These are phyloP conservation scores for Papilio xuthus DNA, from an alignment of 1,140 invertebrate species.

Conservation along the genomic window DNA sequence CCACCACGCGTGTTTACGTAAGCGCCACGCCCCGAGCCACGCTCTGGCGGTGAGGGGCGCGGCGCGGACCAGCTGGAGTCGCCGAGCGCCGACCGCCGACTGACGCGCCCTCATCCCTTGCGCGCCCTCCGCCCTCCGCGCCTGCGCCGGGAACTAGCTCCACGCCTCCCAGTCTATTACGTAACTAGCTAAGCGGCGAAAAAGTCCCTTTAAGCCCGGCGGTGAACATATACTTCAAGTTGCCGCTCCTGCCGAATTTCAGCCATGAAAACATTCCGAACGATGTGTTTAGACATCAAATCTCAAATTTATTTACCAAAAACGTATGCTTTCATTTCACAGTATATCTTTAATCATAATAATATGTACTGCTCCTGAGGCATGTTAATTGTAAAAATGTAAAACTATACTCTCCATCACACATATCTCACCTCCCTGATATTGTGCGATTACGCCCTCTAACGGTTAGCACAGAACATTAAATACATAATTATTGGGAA, in stretches of 20 bases:
- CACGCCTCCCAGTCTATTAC: slow-evolving; percentile 70
- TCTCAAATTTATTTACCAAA: not conserved
- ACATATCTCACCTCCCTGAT: too few relatives aligned
- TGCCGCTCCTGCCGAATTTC: slow-evolving; percentile 12
- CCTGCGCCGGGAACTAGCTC: slow-evolving; percentile 59
- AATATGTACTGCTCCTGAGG: too few relatives aligned
- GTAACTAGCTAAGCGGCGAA: slow-evolving; percentile 67
- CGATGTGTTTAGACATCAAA: not conserved
- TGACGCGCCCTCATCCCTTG: slow-evolving; percentile 66
- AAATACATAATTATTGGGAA: too few relatives aligned
- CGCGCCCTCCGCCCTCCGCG: slow-evolving; percentile 50
- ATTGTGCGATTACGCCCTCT: too few relatives aligned
- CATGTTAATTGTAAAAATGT: too few relatives aligned
- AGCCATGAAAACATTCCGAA: slow-evolving; percentile 8
- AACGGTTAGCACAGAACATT: too few relatives aligned
- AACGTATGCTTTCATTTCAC: not conserved
- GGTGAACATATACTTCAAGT: slow-evolving; percentile 26
- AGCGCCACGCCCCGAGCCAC: slow-evolving; percentile 81
- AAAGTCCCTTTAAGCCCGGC: slow-evolving; percentile 46
- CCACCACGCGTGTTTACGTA: slow-evolving; percentile 78
- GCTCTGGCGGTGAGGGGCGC: slow-evolving; percentile 77
- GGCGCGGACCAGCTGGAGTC: slow-evolving; percentile 76
- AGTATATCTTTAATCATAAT: not conserved
- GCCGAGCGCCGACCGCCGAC: slow-evolving; percentile 78
- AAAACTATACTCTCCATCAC: too few relatives aligned